These are phyloP conservation scores for Lamprotornis superbus DNA, from an alignment of 2,113 vertebrate genomes.

Conservation along the genomic window DNA sequence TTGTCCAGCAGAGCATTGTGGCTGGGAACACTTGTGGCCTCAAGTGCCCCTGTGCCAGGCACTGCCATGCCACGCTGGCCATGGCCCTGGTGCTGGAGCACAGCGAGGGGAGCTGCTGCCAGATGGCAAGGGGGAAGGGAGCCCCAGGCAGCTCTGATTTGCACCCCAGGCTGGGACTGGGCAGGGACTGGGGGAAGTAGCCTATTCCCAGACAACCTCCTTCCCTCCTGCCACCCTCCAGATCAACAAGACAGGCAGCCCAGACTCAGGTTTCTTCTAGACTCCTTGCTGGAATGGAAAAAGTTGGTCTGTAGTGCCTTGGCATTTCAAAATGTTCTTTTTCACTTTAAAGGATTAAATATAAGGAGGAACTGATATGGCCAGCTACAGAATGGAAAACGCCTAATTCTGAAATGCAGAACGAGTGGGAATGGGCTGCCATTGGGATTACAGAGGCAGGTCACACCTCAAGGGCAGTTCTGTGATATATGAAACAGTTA, in stretches of 20 bases:
- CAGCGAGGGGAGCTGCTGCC: accelerated
- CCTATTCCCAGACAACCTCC: neutral
- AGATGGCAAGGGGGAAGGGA: neutral
- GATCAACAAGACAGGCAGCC: neutral
- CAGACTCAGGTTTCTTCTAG: neutral
- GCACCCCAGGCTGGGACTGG: neutral
- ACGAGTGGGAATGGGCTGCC: neutral
- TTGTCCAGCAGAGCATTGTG: accelerated
- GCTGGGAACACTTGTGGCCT: neutral
- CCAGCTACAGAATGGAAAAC: neutral
- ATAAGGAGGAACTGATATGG: neutral
- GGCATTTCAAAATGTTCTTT: neutral
- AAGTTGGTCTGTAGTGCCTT: neutral
- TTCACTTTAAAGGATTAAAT: neutral
- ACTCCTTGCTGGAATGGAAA: neutral
- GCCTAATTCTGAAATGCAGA: neutral
- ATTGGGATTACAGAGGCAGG: neutral
- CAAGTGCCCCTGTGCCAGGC: accelerated
- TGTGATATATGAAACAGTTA: neutral
- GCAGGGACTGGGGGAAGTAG: neutral
- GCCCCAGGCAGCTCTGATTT: neutral
- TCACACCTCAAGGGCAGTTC: neutral
- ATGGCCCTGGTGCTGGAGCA: neutral
- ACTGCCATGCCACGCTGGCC: accelerated
- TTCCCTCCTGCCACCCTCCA: neutral